Conservation (phyloP, 2,113 vertebrate genomes). For the Noctilio leporinus region DNA sequence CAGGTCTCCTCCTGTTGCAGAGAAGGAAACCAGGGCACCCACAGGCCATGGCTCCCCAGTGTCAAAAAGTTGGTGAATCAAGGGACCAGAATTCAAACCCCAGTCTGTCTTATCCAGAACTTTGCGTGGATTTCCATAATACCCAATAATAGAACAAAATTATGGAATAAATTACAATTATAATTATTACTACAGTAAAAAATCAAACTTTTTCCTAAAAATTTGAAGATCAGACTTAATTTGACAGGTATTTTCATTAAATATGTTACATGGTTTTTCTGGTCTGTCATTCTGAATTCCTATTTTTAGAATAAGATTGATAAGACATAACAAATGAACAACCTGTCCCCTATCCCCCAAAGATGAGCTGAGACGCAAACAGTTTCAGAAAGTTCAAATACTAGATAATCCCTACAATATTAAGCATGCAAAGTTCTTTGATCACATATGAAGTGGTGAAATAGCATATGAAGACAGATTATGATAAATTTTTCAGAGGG, state of each 20-base stretch:
- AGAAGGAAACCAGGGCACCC: not conserved
- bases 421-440: not conserved
- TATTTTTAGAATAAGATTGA: not conserved
- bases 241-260: not conserved
- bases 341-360: not conserved
- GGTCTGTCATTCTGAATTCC: not conserved
- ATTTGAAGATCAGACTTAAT: not conserved
- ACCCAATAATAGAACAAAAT: not conserved
- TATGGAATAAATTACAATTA: not conserved
- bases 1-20: not conserved
- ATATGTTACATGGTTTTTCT: not conserved
- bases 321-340: not conserved
- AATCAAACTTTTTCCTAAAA: not conserved
- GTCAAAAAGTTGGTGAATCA: not conserved
- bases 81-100: not conserved
- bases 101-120: not conserved
- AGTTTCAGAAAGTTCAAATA: not conserved
- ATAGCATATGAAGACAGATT: not conserved
- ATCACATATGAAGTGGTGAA: not conserved
- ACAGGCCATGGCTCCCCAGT: not conserved
- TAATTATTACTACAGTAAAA: not conserved
- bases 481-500: not conserved
- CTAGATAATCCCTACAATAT: not conserved
- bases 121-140: not conserved
- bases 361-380: not conserved